Percentiles rank a stretch among this genome's conserved stretches.
These are phyloP conservation scores for Oryzias curvinotus DNA, from an alignment of 2,113 vertebrate genomes.

Conservation along the genomic window DNA sequence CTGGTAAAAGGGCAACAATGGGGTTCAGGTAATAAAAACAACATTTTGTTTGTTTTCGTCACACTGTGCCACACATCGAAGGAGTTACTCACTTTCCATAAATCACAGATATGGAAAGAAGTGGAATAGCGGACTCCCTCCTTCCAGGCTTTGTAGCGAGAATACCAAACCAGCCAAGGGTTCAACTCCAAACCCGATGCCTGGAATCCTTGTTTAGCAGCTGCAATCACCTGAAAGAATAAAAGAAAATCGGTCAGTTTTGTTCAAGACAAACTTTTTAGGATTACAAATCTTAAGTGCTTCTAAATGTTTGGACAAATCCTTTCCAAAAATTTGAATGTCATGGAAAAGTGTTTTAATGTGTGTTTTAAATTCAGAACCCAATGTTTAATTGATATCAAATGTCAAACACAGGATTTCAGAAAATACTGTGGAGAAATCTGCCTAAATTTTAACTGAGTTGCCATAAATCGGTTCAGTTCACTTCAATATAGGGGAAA, in stretches of 20 bases:
- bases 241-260: neutral
- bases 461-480: too few species aligned
- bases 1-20: conserved; percentile 65
- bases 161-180: conserved; percentile 96
- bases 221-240: conserved; percentile 86
- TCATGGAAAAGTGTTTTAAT: too few species aligned
- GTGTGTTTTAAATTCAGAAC: too few species aligned
- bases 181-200: conserved; percentile 94
- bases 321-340: too few species aligned
- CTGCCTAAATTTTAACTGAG: too few species aligned
- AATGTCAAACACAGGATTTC: too few species aligned
- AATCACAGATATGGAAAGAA: conserved; percentile 87
- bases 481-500: too few species aligned
- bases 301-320: too few species aligned
- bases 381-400: too few species aligned
- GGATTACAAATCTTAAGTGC: too few species aligned
- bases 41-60: neutral
- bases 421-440: too few species aligned
- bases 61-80: neutral
- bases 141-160: conserved; percentile 87
- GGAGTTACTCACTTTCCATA: conserved; percentile 88
- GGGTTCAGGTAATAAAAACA: neutral
- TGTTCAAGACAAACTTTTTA: neutral
- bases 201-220: conserved; percentile 88
- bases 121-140: conserved; percentile 84